Percentiles rank a stretch among this genome's conserved stretches.
Conservation (phyloP, 2,888 invertebrate species). For the Pandemis corylana region DNA sequence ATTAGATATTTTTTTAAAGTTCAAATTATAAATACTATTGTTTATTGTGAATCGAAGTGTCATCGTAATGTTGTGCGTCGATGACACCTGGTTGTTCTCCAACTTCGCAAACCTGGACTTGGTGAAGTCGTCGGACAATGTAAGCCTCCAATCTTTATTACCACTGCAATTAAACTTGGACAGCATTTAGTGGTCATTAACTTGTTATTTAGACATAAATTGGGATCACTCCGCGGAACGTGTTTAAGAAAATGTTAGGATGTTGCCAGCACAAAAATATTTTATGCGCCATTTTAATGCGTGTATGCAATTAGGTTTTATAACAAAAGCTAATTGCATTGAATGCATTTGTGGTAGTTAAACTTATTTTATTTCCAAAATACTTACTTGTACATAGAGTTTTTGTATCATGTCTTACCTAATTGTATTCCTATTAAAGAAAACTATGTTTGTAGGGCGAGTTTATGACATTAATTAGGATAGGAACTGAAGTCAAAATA, state of each 20-base stretch:
- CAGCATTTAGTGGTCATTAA: constrained; percentile 12
- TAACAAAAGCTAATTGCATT: background rate
- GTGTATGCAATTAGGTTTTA: constrained; percentile 17
- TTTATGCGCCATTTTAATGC: background rate
- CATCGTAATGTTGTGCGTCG: constrained; percentile 59
- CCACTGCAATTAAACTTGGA: background rate
- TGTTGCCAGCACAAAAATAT: constrained; percentile 10
- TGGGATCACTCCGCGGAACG: constrained; percentile 8
- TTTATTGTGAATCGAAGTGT: constrained; percentile 39
- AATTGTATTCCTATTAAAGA: background rate
- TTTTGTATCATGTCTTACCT: background rate
- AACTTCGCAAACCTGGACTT: constrained; percentile 58
- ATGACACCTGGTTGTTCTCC: constrained; percentile 63
- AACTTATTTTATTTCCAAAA: background rate
- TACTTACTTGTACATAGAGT: background rate
- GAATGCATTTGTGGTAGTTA: background rate
- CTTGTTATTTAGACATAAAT: constrained; percentile 17
- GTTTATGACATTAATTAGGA: too few relatives aligned
- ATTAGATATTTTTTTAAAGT: background rate
- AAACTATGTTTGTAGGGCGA: too few relatives aligned
- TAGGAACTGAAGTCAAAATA: too few relatives aligned
- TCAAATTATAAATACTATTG: constrained; percentile 47
- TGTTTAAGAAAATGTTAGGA: constrained; percentile 5
- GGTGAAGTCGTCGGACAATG: constrained; percentile 57
- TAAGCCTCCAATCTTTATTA: constrained; percentile 50